Percentiles rank a stretch among this genome's conserved stretches.
phyloP scores from a whole-genome alignment of 2,888 invertebrate species.

The Zhuqinia jingwanae region DNA sequence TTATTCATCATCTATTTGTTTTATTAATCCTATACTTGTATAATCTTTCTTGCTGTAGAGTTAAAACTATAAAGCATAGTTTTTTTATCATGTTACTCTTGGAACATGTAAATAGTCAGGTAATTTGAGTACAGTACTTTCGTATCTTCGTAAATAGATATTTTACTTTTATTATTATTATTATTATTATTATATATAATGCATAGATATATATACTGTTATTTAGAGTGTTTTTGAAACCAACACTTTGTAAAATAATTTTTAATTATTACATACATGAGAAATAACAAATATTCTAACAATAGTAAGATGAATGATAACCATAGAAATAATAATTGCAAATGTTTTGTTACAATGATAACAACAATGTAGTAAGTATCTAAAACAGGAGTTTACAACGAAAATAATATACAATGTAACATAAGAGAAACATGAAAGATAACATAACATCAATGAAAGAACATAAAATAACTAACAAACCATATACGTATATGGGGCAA shows the following conservation, averaged over 20 bases:
- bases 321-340: not conserved
- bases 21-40: constrained; percentile 8
- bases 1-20: constrained; percentile 3
- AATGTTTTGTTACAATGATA: no score
- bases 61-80: constrained; percentile 67
- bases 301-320: constrained; percentile 8
- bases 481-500: no score
- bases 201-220: not conserved
- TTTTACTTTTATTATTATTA: not conserved
- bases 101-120: constrained; percentile 62
- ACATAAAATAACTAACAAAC: no score
- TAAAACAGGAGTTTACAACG: no score
- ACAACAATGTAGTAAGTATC: no score
- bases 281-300: not conserved
- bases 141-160: constrained; percentile 17
- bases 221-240: constrained; percentile 12
- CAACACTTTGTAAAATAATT: constrained; percentile 15
- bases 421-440: no score
- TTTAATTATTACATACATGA: not conserved
- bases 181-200: not conserved
- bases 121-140: constrained; percentile 71
- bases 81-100: constrained; percentile 37
- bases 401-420: no score
- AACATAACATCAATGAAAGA: no score
- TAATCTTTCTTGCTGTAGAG: constrained; percentile 49